Evolutionary conservation across 2,113 vertebrate genomes (phyloP).

Genomic region (Microcebus tavaratra): DNA sequence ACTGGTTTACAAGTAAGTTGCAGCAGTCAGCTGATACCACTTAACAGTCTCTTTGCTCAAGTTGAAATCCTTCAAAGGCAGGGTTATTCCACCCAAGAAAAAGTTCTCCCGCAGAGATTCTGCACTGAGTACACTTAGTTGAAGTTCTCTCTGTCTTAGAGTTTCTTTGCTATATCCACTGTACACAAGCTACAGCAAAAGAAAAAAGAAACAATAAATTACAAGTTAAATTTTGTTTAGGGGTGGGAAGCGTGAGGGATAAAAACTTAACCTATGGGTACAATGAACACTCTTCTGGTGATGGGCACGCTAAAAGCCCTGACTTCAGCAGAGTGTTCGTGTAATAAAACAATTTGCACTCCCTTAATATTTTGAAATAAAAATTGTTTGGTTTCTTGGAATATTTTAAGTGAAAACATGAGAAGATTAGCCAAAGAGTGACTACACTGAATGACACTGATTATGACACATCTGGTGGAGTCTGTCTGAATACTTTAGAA

Average conservation of each 20-base stretch:
- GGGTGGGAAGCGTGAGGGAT: too few relatives aligned
- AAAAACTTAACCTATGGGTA: too few relatives aligned
- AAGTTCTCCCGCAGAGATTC: conserved; percentile 98
- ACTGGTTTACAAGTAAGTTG: conserved; percentile 88
- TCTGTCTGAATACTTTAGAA: neutral
- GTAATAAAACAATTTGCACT: too few relatives aligned
- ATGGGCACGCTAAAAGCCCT: too few relatives aligned
- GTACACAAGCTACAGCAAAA: conserved; percentile 92
- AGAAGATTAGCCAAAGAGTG: neutral
- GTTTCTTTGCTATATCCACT: conserved; percentile 95
- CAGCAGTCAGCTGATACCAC: conserved; percentile 95
- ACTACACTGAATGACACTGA: neutral
- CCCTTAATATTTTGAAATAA: too few relatives aligned
- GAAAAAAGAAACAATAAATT: conserved; percentile 43
- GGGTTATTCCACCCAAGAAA: conserved; percentile 95
- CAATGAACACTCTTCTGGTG: too few relatives aligned
- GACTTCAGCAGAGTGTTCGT: too few relatives aligned
- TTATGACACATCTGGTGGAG: neutral
- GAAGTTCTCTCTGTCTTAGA: conserved; percentile 93
- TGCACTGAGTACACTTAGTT: conserved; percentile 96
- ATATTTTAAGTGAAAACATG: conserved; percentile 34
- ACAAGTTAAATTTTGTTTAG: neutral
- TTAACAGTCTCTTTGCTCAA: conserved; percentile 96
- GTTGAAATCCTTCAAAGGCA: conserved; percentile 97
- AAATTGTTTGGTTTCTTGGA: neutral